phyloP scores from a whole-genome alignment of 2,113 vertebrate genomes.

The Nycticryphes semicollaris region DNA sequence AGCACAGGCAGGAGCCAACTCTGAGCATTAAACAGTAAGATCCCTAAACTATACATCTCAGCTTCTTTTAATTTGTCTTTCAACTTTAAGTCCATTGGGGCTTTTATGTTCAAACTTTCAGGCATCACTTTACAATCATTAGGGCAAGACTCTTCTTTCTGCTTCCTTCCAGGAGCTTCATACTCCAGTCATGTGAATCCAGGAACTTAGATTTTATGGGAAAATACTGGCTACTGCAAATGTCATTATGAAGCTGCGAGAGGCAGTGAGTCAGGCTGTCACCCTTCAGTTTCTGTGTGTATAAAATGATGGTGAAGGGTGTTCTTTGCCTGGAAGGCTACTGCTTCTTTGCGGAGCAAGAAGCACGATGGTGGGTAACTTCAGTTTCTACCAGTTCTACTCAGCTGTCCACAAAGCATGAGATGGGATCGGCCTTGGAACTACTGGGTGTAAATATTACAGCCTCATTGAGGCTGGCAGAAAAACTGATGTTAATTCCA shows the following conservation, averaged over 20 bases:
- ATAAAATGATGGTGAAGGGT: background rate
- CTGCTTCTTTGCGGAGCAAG: background rate
- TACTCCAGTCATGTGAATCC: background rate
- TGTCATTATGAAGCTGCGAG: background rate
- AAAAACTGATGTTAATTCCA: background rate
- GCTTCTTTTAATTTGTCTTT: background rate
- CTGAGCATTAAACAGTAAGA: background rate
- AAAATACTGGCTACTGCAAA: slow-evolving; percentile 12
- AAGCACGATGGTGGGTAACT: rapidly evolving
- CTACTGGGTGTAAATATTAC: background rate
- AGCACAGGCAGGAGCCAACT: background rate
- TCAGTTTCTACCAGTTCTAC: background rate
- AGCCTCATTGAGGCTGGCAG: background rate
- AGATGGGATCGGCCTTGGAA: background rate
- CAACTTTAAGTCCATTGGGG: background rate
- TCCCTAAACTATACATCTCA: background rate
- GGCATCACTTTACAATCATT: background rate
- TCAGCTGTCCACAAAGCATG: background rate
- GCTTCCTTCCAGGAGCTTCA: background rate
- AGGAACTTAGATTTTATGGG: background rate
- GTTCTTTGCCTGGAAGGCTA: background rate
- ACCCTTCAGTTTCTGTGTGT: background rate
- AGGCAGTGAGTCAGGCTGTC: background rate
- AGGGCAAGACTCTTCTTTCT: background rate
- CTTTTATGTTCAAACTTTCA: background rate